Conservation (phyloP, 2,888 invertebrate genomes). For the Orgyia antiqua region DNA sequence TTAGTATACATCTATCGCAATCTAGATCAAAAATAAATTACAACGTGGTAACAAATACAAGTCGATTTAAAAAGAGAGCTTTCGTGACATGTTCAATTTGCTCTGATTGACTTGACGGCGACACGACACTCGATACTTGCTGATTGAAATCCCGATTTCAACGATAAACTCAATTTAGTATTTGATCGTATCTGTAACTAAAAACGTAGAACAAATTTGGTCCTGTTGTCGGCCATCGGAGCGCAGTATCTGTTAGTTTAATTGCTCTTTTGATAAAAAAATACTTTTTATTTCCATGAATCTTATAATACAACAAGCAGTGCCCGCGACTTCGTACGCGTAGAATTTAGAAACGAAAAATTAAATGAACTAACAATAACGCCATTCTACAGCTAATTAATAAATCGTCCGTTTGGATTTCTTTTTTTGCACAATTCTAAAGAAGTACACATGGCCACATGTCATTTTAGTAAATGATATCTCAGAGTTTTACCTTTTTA, state of each 20-base stretch:
- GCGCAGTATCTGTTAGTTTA: no score
- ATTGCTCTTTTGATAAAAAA: background rate
- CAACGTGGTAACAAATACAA: conserved; percentile 5
- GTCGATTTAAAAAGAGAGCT: conserved; percentile 39
- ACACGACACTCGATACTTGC: conserved; percentile 46
- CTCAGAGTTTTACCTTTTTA: no score
- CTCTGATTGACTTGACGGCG: conserved; percentile 57
- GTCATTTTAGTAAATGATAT: no score
- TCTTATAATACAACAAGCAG: no score
- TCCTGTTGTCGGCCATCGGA: conserved; percentile 17
- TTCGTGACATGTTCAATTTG: conserved; percentile 54
- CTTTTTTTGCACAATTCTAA: no score
- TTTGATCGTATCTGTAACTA: conserved; percentile 37
- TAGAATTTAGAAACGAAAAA: no score
- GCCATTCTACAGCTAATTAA: no score
- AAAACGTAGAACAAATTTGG: conserved; percentile 35
- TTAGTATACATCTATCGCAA: background rate
- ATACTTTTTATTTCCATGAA: background rate
- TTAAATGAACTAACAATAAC: no score
- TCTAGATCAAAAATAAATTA: conserved; percentile 7
- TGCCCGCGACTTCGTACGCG: no score
- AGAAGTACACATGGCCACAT: no score
- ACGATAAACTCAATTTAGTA: conserved; percentile 53
- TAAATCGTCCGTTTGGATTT: no score
- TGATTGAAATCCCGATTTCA: conserved; percentile 57